A percentile compares a stretch with the other conserved stretches of the same genome.
Evolutionary conservation across 2,888 invertebrate genomes (phyloP).

Genomic region (Eledone cirrhosa): DNA sequence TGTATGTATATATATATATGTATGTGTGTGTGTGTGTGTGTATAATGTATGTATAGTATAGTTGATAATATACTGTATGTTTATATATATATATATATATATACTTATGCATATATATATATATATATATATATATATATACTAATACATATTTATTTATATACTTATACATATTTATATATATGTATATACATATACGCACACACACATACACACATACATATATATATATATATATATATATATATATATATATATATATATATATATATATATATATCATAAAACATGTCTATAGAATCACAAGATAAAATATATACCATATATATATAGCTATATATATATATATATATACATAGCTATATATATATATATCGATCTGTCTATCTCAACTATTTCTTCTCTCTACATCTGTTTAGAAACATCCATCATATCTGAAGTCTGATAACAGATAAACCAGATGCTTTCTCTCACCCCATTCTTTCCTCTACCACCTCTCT

Average conservation of each 20-base stretch:
- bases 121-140: background rate
- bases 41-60: background rate
- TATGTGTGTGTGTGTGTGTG: background rate
- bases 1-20: background rate
- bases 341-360: background rate
- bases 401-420: background rate
- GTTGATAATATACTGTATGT: no score
- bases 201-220: background rate
- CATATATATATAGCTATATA: background rate
- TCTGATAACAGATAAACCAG: background rate
- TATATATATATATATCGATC: background rate
- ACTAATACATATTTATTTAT: no score
- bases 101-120: background rate
- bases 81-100: background rate
- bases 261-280: no score
- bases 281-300: no score
- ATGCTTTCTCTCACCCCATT: background rate
- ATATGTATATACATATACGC: slow-evolving; percentile 5
- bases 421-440: background rate
- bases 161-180: background rate
- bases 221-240: background rate
- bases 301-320: no score
- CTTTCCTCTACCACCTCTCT: background rate
- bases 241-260: background rate
- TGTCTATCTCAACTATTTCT: background rate